Percentiles rank a stretch among this genome's conserved stretches.
phyloP scores from a whole-genome alignment of 2,888 invertebrate genomes.

The Monoplex corrugatus region DNA sequence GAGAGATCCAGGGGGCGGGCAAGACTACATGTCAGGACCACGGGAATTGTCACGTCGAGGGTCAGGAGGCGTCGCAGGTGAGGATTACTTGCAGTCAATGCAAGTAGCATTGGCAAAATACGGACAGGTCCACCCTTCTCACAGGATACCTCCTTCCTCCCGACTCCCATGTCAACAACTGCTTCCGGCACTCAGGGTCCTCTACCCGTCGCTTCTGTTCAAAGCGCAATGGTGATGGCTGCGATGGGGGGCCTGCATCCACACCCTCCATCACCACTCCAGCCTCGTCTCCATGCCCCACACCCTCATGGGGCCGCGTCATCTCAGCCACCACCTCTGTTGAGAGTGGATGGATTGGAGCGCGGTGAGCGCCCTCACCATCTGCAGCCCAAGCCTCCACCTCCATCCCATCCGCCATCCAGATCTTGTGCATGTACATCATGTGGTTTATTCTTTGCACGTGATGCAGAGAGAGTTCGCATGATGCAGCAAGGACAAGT shows the following conservation, averaged over 20 bases:
- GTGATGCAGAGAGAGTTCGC: slow-evolving; percentile 27
- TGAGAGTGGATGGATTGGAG: slow-evolving; percentile 40
- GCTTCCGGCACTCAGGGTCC: not conserved
- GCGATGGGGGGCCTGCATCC: not conserved
- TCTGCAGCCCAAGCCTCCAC: not conserved
- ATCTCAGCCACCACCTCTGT: slow-evolving; percentile 45
- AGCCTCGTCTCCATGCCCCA: not conserved
- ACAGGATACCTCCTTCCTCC: slow-evolving; percentile 32
- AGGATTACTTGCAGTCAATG: slow-evolving; percentile 46
- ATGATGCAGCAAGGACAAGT: slow-evolving; percentile 15
- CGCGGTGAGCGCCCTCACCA: not conserved
- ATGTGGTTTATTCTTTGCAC: slow-evolving; percentile 21
- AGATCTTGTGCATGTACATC: slow-evolving; percentile 29
- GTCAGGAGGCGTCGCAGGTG: not conserved
- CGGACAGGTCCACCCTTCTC: not conserved
- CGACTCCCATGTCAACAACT: not conserved
- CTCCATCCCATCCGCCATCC: slow-evolving; percentile 30
- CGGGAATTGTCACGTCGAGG: not conserved
- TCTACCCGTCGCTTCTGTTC: not conserved
- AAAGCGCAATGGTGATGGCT: not conserved
- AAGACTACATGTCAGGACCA: not conserved
- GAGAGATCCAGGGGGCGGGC: not conserved
- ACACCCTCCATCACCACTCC: not conserved
- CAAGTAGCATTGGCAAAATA: slow-evolving; percentile 35
- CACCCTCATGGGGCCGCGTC: not conserved